These are phyloP conservation scores for Lacerta viridis DNA, from an alignment of 2,797 vertebrate genomes.

Conservation along the genomic window DNA sequence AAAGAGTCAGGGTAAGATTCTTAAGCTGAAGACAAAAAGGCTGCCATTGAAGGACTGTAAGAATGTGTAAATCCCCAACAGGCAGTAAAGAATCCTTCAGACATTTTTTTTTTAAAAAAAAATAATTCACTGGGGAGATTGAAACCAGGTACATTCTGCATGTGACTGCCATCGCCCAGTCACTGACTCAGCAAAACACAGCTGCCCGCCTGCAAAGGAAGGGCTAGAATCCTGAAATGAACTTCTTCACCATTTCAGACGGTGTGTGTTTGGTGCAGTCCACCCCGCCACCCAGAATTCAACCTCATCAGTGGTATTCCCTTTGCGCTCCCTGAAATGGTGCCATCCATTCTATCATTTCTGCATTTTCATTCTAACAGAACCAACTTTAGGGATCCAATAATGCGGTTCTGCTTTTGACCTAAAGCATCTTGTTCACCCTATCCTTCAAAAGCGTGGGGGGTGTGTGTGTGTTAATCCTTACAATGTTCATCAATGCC, in stretches of 20 bases:
- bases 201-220: not conserved
- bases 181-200: not conserved
- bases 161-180: not conserved
- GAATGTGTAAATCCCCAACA: not conserved
- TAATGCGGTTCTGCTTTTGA: no score
- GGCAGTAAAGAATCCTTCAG: not conserved
- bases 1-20: conserved; percentile 42
- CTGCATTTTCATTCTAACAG: no score
- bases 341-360: no score
- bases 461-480: no score
- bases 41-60: not conserved
- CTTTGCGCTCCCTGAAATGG: no score
- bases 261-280: no score
- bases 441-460: no score
- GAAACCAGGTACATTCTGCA: not conserved
- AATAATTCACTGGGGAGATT: not conserved
- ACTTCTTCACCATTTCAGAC: not conserved
- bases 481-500: no score
- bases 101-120: not conserved
- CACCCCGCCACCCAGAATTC: no score
- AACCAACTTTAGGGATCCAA: no score
- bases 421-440: no score
- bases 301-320: no score
- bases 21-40: not conserved
- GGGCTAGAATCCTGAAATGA: not conserved